These are phyloP conservation scores for Eclectus roratus DNA, from an alignment of 2,113 vertebrate species.

Conservation along the genomic window DNA sequence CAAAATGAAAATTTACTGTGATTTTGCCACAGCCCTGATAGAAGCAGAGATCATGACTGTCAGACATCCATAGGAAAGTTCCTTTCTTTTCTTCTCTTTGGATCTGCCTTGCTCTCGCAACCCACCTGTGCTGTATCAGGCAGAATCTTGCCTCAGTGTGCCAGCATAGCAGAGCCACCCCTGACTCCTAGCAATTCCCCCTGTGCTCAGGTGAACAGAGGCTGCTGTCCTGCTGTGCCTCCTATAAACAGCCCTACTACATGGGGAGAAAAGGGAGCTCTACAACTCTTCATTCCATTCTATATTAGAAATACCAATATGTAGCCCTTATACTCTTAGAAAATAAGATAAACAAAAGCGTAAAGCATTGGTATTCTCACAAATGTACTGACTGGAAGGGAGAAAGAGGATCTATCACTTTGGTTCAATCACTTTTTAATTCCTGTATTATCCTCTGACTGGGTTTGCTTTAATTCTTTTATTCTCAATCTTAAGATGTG, in stretches of 20 bases:
- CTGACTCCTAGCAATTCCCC: accelerated
- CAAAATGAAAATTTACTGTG: background rate
- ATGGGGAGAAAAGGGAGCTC: background rate
- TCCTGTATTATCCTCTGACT: background rate
- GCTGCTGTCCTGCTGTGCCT: background rate
- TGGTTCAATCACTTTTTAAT: background rate
- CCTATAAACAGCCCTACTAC: background rate
- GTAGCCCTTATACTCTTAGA: background rate
- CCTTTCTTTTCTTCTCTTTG: background rate
- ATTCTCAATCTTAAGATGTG: background rate
- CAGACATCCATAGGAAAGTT: background rate
- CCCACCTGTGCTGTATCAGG: accelerated
- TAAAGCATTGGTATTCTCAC: background rate
- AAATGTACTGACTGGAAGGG: background rate
- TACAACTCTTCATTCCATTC: background rate
- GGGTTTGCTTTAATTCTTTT: background rate
- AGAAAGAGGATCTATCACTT: background rate
- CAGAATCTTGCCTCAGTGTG: background rate
- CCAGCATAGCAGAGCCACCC: background rate
- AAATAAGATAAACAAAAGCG: background rate
- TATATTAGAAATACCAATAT: background rate
- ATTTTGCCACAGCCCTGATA: background rate
- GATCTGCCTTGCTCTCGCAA: background rate
- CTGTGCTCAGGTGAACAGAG: background rate
- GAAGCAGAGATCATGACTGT: background rate